Conservation (phyloP, 2,888 invertebrate genomes). For the Machimus atricapillus region DNA sequence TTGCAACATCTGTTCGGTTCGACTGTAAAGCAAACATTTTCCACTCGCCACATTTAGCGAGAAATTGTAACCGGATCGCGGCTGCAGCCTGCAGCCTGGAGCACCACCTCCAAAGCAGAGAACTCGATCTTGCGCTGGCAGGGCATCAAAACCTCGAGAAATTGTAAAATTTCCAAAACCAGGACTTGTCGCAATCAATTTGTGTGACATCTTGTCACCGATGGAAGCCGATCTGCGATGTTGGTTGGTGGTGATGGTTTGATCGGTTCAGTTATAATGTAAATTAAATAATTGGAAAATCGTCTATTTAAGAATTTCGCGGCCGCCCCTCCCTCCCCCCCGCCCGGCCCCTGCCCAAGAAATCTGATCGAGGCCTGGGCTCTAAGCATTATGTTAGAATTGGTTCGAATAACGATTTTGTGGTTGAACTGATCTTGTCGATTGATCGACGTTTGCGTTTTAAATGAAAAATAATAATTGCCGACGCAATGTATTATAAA, state of each 20-base stretch:
- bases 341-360: not conserved
- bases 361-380: not conserved
- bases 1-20: not conserved
- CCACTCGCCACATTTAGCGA: conserved; percentile 25
- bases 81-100: not conserved
- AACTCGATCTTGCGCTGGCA: not conserved
- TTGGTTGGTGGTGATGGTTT: conserved; percentile 19
- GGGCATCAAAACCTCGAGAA: conserved; percentile 30
- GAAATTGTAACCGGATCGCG: conserved; percentile 14
- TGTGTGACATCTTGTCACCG: conserved; percentile 27
- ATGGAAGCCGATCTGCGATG: not conserved
- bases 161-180: conserved; percentile 38
- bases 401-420: conserved; percentile 31
- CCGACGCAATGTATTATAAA: conserved; percentile 32
- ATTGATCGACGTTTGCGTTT: conserved; percentile 35
- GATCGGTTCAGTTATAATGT: conserved; percentile 37
- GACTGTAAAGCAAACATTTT: conserved; percentile 7
- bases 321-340: not conserved
- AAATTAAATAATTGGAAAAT: conserved; percentile 42
- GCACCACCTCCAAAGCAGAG: conserved; percentile 18
- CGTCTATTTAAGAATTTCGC: conserved; percentile 38
- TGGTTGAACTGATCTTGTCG: conserved; percentile 31
- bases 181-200: conserved; percentile 39
- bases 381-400: conserved; percentile 27
- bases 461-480: conserved; percentile 23